Evolutionary conservation across 2,888 invertebrate species (phyloP), one percentile per base, ranked within the genome.

Genomic region (Chrysolina americana): DNA sequence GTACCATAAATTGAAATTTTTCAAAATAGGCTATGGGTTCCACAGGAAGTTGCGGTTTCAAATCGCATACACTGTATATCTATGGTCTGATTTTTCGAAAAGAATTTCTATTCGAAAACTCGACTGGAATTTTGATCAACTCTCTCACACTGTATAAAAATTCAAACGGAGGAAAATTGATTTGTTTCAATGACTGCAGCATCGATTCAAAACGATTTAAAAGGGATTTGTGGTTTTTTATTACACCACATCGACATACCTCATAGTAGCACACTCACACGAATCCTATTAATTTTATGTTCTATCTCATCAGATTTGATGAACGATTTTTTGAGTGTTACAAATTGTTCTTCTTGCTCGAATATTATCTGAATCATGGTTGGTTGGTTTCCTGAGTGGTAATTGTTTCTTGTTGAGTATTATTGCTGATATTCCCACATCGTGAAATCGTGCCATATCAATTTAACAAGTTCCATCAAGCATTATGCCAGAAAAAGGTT

Each of bases 301-400:
- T 53, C 53, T 53, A 21, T 53, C 21, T 53, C 53, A 53, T 53
- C 53, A 53, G 19, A 53, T 53, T 15, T 21, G 23, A 53, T 53
- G 53, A 53, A 53, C 53, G 53, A 53, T 53, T 53, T 53, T 53
- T 53, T 21, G 53, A 53, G 53, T 53, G 53, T 53, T 53, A 53
- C 53, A 21, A 53, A 53, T 53, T 53, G 53, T 53, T 53, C 53
- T 21, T 19, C 53, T 21, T 19, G 53, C 19, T 17, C 21, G 53
- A 53, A 53, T 19, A 11, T 53, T 11, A 2, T 53, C 21, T 53
- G 53, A 53, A 53, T 53, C 53, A 53, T 53, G 53, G 53, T 53
- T 53, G 53, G 53, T 53, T 53, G 21, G 21, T 21, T 53, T 53
- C 36, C 6, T 11, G 36, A 59, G 28, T 59, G n/a, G 59, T n/a